Conservation (phyloP, 2,888 invertebrate species). For the Unio delphinus region DNA sequence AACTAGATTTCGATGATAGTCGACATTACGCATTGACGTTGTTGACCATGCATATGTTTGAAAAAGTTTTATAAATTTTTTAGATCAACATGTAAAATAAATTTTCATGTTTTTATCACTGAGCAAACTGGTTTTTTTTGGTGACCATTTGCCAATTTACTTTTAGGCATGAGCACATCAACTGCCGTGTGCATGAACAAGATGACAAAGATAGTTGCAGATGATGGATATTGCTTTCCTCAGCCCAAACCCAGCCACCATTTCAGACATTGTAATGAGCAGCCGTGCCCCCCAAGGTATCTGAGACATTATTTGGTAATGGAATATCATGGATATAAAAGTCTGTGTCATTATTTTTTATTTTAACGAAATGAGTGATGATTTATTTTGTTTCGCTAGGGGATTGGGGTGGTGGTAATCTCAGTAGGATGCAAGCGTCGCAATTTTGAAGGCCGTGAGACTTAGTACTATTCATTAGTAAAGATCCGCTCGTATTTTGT, state of each 20-base stretch:
- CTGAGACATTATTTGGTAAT: conserved; percentile 7
- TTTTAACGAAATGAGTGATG: not conserved
- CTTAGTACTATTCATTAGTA: too few relatives aligned
- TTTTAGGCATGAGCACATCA: conserved; percentile 57
- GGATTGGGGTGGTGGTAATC: too few relatives aligned
- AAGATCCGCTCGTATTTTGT: too few relatives aligned
- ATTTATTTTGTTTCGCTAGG: not conserved
- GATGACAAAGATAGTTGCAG: conserved; percentile 47
- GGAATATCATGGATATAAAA: not conserved
- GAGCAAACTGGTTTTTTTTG: not conserved
- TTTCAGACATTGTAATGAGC: conserved; percentile 57
- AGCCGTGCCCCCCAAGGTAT: conserved; percentile 63
- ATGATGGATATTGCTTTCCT: conserved; percentile 52
- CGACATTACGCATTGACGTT: too few relatives aligned
- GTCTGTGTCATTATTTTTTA: not conserved
- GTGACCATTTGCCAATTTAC: not conserved
- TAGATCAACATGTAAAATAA: too few relatives aligned
- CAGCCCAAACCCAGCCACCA: conserved; percentile 59
- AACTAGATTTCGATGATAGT: too few relatives aligned
- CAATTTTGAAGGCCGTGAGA: too few relatives aligned
- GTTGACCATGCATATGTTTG: too few relatives aligned
- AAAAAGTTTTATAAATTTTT: too few relatives aligned
- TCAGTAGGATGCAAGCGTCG: too few relatives aligned
- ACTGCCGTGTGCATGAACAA: conserved; percentile 58
- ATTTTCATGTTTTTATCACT: not conserved